A percentile compares a stretch with the other conserved stretches of the same genome.
phyloP scores from a whole-genome alignment of 1,140 invertebrate species.

The Drosophila bifasciata region DNA sequence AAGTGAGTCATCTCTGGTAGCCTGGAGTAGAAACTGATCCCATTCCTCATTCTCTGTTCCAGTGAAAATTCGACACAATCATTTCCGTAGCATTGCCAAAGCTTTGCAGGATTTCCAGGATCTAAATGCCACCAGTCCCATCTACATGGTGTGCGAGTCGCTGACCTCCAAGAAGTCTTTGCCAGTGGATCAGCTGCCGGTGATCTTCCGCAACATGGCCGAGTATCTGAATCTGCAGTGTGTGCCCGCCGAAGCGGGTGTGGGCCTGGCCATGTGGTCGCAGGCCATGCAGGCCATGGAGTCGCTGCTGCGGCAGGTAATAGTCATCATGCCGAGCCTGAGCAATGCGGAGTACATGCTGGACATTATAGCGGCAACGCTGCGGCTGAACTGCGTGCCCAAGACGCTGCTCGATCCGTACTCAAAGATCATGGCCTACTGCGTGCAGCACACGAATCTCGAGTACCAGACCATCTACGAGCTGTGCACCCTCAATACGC shows the following conservation, averaged over 20 bases:
- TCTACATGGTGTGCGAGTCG: slow-evolving; percentile 95
- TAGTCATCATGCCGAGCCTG: slow-evolving; percentile 89
- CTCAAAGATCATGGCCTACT: slow-evolving; percentile 95
- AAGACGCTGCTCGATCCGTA: slow-evolving; percentile 94
- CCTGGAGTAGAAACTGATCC: too few relatives aligned
- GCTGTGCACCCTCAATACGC: slow-evolving; percentile 94
- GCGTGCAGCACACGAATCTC: slow-evolving; percentile 94
- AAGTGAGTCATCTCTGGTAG: too few relatives aligned
- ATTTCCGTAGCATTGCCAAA: slow-evolving; percentile 96
- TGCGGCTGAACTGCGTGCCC: slow-evolving; percentile 92
- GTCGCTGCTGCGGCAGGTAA: slow-evolving; percentile 91
- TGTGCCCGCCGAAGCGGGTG: slow-evolving; percentile 92
- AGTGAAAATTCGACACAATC: slow-evolving; percentile 85
- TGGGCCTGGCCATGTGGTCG: slow-evolving; percentile 90
- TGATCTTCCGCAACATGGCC: slow-evolving; percentile 94
- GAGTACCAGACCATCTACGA: slow-evolving; percentile 94
- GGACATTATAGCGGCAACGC: slow-evolving; percentile 92
- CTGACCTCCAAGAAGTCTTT: slow-evolving; percentile 95
- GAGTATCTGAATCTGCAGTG: slow-evolving; percentile 93
- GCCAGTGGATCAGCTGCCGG: slow-evolving; percentile 89
- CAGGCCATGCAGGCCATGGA: slow-evolving; percentile 93
- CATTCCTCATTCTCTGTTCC: too few relatives aligned
- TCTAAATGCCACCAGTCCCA: slow-evolving; percentile 95
- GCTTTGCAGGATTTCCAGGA: slow-evolving; percentile 98
- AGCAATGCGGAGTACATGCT: slow-evolving; percentile 91